phyloP scores from a whole-genome alignment of 2,888 invertebrate species.

The Caenorhabditis macrosperma region DNA sequence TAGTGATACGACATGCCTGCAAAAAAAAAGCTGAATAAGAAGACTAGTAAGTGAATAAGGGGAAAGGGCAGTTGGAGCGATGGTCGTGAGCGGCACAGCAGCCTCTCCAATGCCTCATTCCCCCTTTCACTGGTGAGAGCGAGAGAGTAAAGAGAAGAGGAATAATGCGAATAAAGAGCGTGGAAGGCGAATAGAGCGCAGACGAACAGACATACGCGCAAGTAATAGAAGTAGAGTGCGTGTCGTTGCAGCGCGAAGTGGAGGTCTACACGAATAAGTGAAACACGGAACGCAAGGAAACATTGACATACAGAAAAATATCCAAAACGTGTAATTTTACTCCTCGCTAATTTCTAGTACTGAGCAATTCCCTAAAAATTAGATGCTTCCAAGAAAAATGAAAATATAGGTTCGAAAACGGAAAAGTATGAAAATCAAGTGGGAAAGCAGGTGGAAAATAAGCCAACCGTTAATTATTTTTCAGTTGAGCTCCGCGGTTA shows the following conservation, averaged over 20 bases:
- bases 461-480: constrained; percentile 52
- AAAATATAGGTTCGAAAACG: neutral
- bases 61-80: neutral
- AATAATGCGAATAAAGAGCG: neutral
- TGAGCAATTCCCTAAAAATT: too few species aligned
- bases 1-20: constrained; percentile 21
- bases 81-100: too few species aligned
- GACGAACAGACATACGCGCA: too few species aligned
- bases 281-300: too few species aligned
- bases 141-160: neutral
- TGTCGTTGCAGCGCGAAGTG: too few species aligned
- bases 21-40: neutral
- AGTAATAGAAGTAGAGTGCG: too few species aligned
- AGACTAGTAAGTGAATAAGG: too few species aligned
- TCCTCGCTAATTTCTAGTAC: too few species aligned
- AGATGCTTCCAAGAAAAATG: too few species aligned
- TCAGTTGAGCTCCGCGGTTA: neutral
- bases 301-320: too few species aligned
- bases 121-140: neutral
- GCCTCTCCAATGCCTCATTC: neutral
- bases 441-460: constrained; percentile 30
- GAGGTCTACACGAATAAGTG: too few species aligned
- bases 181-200: neutral
- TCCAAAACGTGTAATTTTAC: too few species aligned
- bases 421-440: neutral